Conservation (phyloP, 2,888 invertebrate genomes). For the Nesidiocoris tenuis region DNA sequence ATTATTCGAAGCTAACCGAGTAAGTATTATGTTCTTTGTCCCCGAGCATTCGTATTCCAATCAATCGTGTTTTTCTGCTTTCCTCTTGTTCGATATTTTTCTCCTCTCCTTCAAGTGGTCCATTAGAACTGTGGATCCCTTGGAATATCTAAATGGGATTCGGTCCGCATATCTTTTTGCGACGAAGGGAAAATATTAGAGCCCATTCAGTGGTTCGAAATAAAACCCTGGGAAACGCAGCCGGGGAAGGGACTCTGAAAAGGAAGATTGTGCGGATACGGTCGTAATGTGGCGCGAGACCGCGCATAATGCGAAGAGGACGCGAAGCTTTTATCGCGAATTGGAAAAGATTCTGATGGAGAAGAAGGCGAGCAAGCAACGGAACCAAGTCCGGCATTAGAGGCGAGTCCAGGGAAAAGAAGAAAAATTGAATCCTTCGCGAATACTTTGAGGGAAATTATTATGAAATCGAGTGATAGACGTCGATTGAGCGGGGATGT, state of each 20-base stretch:
- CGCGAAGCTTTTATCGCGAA: conserved; percentile 36
- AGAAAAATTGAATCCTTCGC: too few species aligned
- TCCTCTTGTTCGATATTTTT: too few species aligned
- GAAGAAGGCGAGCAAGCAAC: conserved; percentile 15
- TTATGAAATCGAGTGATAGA: too few species aligned
- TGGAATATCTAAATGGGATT: conserved; percentile 27
- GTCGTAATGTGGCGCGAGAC: conserved; percentile 34
- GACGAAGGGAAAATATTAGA: conserved; percentile 18
- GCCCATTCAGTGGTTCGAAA: conserved; percentile 14
- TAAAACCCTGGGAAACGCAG: conserved; percentile 17
- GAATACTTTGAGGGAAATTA: too few species aligned
- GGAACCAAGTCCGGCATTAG: neutral
- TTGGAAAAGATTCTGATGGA: conserved; percentile 30
- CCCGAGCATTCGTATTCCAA: too few species aligned
- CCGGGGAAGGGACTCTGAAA: conserved; percentile 1
- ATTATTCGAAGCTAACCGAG: too few species aligned
- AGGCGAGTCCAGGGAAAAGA: too few species aligned
- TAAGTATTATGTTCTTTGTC: too few species aligned
- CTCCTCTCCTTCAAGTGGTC: neutral
- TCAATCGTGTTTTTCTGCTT: neutral
- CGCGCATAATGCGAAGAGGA: conserved; percentile 26
- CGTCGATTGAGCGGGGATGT: too few species aligned
- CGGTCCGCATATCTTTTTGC: conserved; percentile 27
- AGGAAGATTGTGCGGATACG: conserved; percentile 34
- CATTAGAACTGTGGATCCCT: conserved; percentile 9